phyloP scores from a whole-genome alignment of 2,113 vertebrate species.

The Oncorhynchus keta region DNA sequence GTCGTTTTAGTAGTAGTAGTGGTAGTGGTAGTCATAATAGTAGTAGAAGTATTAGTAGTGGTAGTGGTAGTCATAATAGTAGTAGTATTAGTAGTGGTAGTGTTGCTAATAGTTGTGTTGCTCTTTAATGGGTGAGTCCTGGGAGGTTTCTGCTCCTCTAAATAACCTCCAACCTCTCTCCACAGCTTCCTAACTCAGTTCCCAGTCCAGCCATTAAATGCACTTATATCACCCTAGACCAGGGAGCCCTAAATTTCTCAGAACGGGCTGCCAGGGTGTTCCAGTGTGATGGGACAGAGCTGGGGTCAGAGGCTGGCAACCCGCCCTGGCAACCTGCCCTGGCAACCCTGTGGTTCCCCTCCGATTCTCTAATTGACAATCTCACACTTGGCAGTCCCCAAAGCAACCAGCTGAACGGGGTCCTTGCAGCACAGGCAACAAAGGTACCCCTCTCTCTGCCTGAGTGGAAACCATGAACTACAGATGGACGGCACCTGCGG shows the following conservation, averaged over 20 bases:
- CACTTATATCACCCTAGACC: slow-evolving; percentile 59
- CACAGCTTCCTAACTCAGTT: slow-evolving; percentile 38
- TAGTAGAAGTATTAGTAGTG: too few species aligned
- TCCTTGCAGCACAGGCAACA: slow-evolving; percentile 9
- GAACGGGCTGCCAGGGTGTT: slow-evolving; percentile 12
- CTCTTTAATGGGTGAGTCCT: too few species aligned
- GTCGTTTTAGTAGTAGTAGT: too few species aligned
- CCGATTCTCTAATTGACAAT: slow-evolving; percentile 52
- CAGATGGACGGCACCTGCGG: neutral
- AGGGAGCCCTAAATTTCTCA: slow-evolving; percentile 43
- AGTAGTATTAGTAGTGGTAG: too few species aligned
- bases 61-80: too few species aligned
- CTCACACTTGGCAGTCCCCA: slow-evolving; percentile 49
- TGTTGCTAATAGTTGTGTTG: too few species aligned
- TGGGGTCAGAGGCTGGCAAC: slow-evolving; percentile 37
- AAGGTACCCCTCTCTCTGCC: slow-evolving; percentile 13
- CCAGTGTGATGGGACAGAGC: slow-evolving; percentile 57
- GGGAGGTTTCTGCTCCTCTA: too few species aligned
- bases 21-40: too few species aligned
- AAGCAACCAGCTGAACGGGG: neutral
- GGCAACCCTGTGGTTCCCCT: slow-evolving; percentile 18
- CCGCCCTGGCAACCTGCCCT: neutral
- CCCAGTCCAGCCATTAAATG: slow-evolving; percentile 60
- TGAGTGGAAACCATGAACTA: slow-evolving; percentile 23
- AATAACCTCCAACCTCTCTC: slow-evolving; percentile 1